These are phyloP conservation scores for Idaea straminata DNA, from an alignment of 2,888 invertebrate species.

Conservation along the genomic window DNA sequence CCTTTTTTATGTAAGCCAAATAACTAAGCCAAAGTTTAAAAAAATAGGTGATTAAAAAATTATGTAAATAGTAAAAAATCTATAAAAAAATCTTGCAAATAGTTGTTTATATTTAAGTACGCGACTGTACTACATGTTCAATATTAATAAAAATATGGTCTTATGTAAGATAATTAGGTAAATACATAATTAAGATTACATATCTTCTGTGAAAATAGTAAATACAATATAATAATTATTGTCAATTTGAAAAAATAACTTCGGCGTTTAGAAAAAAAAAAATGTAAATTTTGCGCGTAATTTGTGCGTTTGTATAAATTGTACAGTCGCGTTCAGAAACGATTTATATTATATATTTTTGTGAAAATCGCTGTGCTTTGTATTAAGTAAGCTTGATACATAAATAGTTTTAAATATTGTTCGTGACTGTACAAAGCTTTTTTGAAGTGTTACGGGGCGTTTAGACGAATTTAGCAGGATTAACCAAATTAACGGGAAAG, in stretches of 20 bases:
- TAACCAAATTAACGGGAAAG: too few species aligned
- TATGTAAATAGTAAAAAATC: constrained; percentile 33
- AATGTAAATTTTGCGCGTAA: constrained; percentile 34
- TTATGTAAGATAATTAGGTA: constrained; percentile 17
- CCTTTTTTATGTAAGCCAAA: constrained; percentile 63
- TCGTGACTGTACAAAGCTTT: constrained; percentile 39
- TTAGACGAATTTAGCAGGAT: not conserved
- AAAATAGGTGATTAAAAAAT: constrained; percentile 34
- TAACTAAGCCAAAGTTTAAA: constrained; percentile 68
- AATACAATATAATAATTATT: constrained; percentile 25
- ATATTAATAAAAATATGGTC: constrained; percentile 4
- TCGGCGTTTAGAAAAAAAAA: constrained; percentile 35
- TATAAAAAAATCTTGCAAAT: constrained; percentile 36
- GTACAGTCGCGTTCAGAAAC: constrained; percentile 60
- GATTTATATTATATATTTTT: constrained; percentile 59
- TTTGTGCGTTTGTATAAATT: constrained; percentile 30
- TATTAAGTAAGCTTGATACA: constrained; percentile 56
- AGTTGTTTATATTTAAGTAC: constrained; percentile 47
- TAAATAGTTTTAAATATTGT: constrained; percentile 7
- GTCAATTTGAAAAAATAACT: constrained; percentile 46
- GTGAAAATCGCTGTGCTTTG: constrained; percentile 47
- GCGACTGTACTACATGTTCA: not conserved
- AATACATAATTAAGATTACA: constrained; percentile 45
- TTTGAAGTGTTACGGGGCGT: constrained; percentile 44
- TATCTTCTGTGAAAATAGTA: constrained; percentile 48